A percentile compares a stretch with the other conserved stretches of the same genome.
These are phyloP conservation scores for Nipponacmea schrenckii DNA, from an alignment of 2,888 invertebrate genomes.

Conservation along the genomic window DNA sequence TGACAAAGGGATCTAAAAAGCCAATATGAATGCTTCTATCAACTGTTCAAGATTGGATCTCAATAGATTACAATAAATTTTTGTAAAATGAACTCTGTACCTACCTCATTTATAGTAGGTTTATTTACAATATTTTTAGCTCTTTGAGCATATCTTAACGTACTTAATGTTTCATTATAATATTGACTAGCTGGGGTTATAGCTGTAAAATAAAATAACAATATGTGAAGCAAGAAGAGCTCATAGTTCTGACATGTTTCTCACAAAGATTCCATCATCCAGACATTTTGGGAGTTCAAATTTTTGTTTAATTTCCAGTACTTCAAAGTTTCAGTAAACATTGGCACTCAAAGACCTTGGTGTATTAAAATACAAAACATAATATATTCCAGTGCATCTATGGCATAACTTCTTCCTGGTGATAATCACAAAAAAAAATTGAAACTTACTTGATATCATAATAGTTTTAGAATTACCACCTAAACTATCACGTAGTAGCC, in stretches of 20 bases:
- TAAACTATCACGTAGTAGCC: constrained; percentile 83
- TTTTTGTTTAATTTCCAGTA: too few species aligned
- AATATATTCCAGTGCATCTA: too few species aligned
- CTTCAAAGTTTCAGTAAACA: too few species aligned
- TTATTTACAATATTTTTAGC: constrained; percentile 79
- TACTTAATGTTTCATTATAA: constrained; percentile 84
- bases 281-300: too few species aligned
- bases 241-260: too few species aligned
- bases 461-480: constrained; percentile 82
- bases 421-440: too few species aligned
- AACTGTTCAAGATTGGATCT: not conserved
- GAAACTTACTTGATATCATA: constrained; percentile 81
- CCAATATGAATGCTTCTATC: not conserved
- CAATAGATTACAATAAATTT: not conserved
- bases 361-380: too few species aligned
- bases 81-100: not conserved
- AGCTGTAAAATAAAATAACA: constrained; percentile 72
- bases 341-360: too few species aligned
- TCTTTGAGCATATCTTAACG: constrained; percentile 82
- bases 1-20: not conserved
- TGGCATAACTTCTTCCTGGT: too few species aligned
- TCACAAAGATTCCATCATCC: too few species aligned
- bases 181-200: constrained; percentile 81
- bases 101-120: constrained; percentile 75
- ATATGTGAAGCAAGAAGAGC: too few species aligned